Base-by-base conservation (phyloP, 2,113 vertebrate species). In the Proteles cristata region DNA sequence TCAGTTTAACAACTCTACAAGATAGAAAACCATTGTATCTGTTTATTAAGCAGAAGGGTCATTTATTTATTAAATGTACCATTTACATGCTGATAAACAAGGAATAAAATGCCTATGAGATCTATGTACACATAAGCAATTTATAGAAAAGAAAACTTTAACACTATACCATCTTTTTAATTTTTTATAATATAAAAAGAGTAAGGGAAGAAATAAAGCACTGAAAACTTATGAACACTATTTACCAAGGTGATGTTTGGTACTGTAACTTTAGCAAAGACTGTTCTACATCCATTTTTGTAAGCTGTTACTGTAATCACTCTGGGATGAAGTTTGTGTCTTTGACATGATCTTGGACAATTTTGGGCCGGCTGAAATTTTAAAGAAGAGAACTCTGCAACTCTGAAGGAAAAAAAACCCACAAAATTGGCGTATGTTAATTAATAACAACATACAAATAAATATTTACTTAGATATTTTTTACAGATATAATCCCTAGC, bases 271-370 rank as follows among this genome's bases (percentile, higher is more conserved):
- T 97, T 90, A 97, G 95, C 88, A 97, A 97, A 98, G 61, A 81
- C 63, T 55, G 74, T 96, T 95, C 81, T 84, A 92, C 92, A 97
- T 94, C 98, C 97, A 91, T 98, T 99, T 98, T 98, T 98, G 89
- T 98, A 98, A 97, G 98, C 96, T 73, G 31, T 97, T 83, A 98
- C 91, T 98, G 93, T 98, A 96, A 98, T 98, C 93, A 94, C 66
- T 97, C 93, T 95, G 97, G 97, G 94, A 93, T 98, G 98, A 81
- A 94, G 79, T 96, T 98, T 98, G 97, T 98, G 97, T 97, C 98
- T 88, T 96, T 97, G 90, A 61, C 74, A 90, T 80, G 88, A 71
- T 94, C 96, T 96, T 86, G 71, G 95, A 71, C 85, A 71, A 45
- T 95, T 97, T 50, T 93, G 82, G 43, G 68, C 50, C 21, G 63